Evolutionary conservation across 2,797 vertebrate species (phyloP), one percentile per base, ranked within the genome.

Genomic region (Cuculus canorus): DNA sequence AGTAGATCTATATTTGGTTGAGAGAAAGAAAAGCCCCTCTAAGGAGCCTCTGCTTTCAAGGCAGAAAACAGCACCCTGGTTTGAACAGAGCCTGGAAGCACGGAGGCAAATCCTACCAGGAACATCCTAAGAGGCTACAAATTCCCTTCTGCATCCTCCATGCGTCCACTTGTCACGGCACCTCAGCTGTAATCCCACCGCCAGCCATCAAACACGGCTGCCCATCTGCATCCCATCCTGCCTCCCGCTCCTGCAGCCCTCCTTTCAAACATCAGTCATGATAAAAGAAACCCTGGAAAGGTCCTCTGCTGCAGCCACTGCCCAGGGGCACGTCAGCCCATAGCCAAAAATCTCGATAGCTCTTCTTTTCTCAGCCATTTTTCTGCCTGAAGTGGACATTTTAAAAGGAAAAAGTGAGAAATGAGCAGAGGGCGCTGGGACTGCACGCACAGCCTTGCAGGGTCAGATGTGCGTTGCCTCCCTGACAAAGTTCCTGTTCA

Each of bases 361-460:
- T 78, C 61, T 53, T 27, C 71, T 82, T 82, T 27, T 54, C 82
- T 37, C 86, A 77, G 82, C 79, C 76, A 11, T 73, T 80, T 57
- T 69, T 59, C 30, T 56, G 77, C 53, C 37, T 59, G 27, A 9
- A 73, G 82, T 32, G 69, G 60, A 72, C 52, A 11, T 27, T 18
- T 54, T 10, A 77, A 39, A n/a, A 80, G 85, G 82, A 81, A 90
- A 81, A 90, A 86, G 69, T 91, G 90, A 91, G 86, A 24, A 64
- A 68, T 13, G 64, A 93, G 86, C 57, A 23, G 63, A 12, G 70
- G 68, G 41, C 4, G 6, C 63, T 12, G 82, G 66, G 78, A 19
- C 63, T 28, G 78, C 59, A 57, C 19, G 14, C 13, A 45, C 30
- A 30, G 57, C 5, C 66, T 73, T 2, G 0, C 48, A 61, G 63